phyloP scores from a whole-genome alignment of 2,797 vertebrate species.

The Avahi laniger region DNA sequence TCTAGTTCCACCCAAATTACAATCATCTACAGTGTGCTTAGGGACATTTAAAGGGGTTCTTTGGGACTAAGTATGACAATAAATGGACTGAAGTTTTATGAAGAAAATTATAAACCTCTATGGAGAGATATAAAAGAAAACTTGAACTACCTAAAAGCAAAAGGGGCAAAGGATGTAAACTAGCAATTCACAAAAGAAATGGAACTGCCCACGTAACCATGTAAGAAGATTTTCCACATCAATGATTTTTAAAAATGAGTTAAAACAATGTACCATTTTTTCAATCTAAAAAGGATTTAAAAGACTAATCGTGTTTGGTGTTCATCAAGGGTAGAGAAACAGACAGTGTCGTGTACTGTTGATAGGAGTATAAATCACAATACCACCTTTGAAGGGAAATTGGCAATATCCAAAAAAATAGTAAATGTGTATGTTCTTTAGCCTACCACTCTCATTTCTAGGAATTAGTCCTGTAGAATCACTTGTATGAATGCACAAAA shows the following conservation, averaged over 20 bases:
- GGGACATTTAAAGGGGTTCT: neutral
- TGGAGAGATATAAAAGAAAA: neutral
- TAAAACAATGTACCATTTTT: neutral
- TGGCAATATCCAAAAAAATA: neutral
- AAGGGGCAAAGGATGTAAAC: neutral
- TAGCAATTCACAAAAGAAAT: neutral
- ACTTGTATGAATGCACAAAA: neutral
- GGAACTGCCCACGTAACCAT: neutral
- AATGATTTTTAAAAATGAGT: neutral
- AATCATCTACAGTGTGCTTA: neutral
- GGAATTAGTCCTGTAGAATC: neutral
- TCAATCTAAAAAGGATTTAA: neutral
- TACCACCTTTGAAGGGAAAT: neutral
- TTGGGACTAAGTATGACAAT: neutral
- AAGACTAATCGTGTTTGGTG: neutral
- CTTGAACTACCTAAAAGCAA: slow-evolving; percentile 11
- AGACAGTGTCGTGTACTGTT: neutral
- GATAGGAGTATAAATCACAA: neutral
- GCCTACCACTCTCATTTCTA: neutral
- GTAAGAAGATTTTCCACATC: neutral
- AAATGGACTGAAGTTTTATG: neutral
- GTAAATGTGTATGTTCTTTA: neutral
- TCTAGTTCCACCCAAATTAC: neutral
- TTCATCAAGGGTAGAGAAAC: neutral
- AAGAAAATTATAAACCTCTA: slow-evolving; percentile 9